These are phyloP conservation scores for Turritopsis rubra DNA, from an alignment of 30 jellyfish, hydroid and myxozoan species.

Conservation along the genomic window DNA sequence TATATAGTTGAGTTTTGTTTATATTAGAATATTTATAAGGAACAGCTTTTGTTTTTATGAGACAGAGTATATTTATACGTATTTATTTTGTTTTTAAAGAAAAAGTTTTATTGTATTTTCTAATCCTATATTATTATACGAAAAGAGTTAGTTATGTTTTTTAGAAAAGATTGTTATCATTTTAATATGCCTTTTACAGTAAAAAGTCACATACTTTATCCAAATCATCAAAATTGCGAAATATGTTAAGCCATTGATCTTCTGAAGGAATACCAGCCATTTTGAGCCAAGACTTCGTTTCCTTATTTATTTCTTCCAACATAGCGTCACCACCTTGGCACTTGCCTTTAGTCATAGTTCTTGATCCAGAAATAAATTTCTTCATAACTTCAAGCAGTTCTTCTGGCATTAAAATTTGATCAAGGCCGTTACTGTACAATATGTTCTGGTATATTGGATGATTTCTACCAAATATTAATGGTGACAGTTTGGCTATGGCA, in stretches of 20 bases:
- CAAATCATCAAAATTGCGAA: background rate
- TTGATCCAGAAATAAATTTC: conserved; percentile 10
- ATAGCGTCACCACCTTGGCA: conserved; percentile 24
- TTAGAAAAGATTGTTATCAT: no score
- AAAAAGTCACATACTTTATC: background rate
- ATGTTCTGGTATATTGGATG: conserved; percentile 19
- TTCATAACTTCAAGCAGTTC: background rate
- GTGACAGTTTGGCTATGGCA: background rate
- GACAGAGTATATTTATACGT: no score
- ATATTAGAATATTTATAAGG: no score
- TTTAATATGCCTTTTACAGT: background rate
- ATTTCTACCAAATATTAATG: background rate
- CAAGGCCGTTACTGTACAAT: background rate
- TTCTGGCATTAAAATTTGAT: background rate
- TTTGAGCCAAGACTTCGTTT: conserved; percentile 10
- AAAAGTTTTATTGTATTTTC: no score
- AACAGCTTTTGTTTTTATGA: no score
- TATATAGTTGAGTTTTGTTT: background rate
- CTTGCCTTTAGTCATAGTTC: background rate
- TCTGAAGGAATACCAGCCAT: conserved; percentile 8
- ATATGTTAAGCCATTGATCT: background rate
- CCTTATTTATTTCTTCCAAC: conserved; percentile 1
- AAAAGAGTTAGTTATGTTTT: background rate
- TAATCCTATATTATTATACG: background rate
- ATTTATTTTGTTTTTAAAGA: no score